A percentile compares a stretch with the other conserved stretches of the same genome.
Conservation (phyloP, 2,888 invertebrate genomes). For the Parnassius orleans region DNA sequence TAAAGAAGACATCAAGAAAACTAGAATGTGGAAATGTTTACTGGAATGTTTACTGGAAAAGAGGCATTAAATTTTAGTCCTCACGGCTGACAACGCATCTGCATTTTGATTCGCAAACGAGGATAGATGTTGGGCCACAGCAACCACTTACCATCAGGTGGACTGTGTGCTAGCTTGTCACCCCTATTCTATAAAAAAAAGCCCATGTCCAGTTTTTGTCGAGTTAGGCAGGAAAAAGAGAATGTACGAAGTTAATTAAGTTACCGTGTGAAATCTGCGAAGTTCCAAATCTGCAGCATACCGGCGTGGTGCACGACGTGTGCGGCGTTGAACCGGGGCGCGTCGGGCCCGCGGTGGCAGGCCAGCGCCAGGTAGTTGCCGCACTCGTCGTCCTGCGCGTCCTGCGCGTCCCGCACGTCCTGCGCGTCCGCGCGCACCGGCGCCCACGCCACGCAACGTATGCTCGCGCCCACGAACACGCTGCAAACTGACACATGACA, state of each 20-base stretch:
- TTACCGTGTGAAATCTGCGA: slow-evolving; percentile 67
- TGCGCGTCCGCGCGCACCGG: slow-evolving; percentile 33
- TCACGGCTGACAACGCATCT: too few relatives aligned
- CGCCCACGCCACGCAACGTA: slow-evolving; percentile 81
- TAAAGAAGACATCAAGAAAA: too few relatives aligned
- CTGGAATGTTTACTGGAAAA: too few relatives aligned
- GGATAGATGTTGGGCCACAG: too few relatives aligned
- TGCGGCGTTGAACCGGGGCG: slow-evolving; percentile 62
- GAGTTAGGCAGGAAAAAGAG: too few relatives aligned
- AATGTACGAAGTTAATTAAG: slow-evolving; percentile 26
- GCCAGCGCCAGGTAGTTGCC: slow-evolving; percentile 82
- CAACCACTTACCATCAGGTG: too few relatives aligned
- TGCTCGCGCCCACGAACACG: slow-evolving; percentile 79
- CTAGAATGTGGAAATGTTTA: too few relatives aligned
- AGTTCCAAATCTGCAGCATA: slow-evolving; percentile 87
- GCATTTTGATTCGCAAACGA: too few relatives aligned
- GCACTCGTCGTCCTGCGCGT: slow-evolving; percentile 20
- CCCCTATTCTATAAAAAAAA: too few relatives aligned
- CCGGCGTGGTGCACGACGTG: slow-evolving; percentile 63
- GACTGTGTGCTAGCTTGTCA: too few relatives aligned
- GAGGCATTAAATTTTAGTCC: too few relatives aligned
- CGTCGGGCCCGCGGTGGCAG: slow-evolving; percentile 73
- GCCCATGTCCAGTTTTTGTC: too few relatives aligned
- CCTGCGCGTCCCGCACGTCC: slow-evolving; percentile 14
- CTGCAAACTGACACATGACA: slow-evolving; percentile 32